Evolutionary conservation across 2,797 vertebrate species (phyloP), one percentile per base, ranked within the genome.

Genomic region (Tinamus major): DNA sequence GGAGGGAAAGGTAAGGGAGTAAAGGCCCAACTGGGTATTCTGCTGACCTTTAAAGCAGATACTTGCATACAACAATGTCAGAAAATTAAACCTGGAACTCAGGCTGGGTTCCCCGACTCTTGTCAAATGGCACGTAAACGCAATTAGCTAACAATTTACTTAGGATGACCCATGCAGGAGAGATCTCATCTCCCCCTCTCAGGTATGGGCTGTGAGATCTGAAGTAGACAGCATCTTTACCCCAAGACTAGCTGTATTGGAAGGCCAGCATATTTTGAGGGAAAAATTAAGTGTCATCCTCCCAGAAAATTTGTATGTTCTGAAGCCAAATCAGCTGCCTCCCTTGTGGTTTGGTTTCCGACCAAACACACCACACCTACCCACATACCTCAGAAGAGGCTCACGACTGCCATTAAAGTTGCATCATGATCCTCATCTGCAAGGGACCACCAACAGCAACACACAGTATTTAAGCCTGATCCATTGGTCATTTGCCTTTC

Each of bases 191-290:
- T 76, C 37, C 55, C 27, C 6, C 35, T 10, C 63, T 19, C 68
- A 33, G 14, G 2, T 59, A 29, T 3, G 33, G 46, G 39, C 48
- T 29, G 15, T 1, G 67, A 85, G 5, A 75, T 16, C 11, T 49
- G 9, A 65, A 61, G n/a, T 21, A 48, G 15, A 5, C 55, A 46
- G 63, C 18, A 31, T 48, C 70, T 69, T 29, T 9, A 63, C 26
- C 46, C 37, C 2, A 61, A 5, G 0, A 2, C 9, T 7, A 19
- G 1, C 9, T 46, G 14, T 27, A 20, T 4, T 59, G 65, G 16
- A n/a, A 64, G 53, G 10, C 27, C 27, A 79, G 39, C 23, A 48
- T 35, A 69, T 84, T 65, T 39, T 33, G n/a, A 81, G 27, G 71
- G 17, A 79, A 71, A 79, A 79, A 1, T 8, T 27, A 24, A 93